Percentiles rank a stretch among this genome's conserved stretches.
Conservation (phyloP, 30 jellyfish, hydroid and myxozoan genomes). For the Pseudorhiza aurosa region DNA sequence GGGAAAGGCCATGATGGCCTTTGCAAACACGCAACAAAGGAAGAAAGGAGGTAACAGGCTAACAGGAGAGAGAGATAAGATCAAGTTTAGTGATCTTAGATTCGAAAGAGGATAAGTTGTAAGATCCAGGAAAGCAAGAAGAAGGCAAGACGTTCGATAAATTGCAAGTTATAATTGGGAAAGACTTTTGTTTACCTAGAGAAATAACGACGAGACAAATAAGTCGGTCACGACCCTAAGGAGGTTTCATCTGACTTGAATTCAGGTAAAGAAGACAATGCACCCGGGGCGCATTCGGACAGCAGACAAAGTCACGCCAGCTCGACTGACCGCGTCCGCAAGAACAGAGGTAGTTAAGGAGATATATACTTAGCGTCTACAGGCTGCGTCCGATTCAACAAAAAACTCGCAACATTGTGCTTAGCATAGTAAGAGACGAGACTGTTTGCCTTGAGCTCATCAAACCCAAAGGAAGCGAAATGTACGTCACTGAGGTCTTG, state of each 20-base stretch:
- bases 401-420: slow-evolving; percentile 90
- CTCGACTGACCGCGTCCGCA: background rate
- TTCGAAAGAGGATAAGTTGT: no score
- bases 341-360: slow-evolving; percentile 9
- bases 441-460: slow-evolving; percentile 91
- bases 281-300: background rate
- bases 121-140: no score
- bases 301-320: background rate
- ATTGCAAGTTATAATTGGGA: no score
- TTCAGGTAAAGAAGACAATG: background rate
- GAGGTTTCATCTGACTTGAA: background rate
- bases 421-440: slow-evolving; percentile 85
- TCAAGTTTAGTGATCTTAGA: no score
- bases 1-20: no score
- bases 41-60: no score
- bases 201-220: background rate
- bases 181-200: no score
- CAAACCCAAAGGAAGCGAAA: slow-evolving; percentile 53
- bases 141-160: no score
- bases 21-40: no score
- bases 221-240: background rate
- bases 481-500: slow-evolving; percentile 80
- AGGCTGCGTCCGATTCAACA: slow-evolving; percentile 95
- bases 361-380: slow-evolving; percentile 52
- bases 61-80: no score